phyloP scores from a whole-genome alignment of 2,797 vertebrate species.

The Karalla daura region DNA sequence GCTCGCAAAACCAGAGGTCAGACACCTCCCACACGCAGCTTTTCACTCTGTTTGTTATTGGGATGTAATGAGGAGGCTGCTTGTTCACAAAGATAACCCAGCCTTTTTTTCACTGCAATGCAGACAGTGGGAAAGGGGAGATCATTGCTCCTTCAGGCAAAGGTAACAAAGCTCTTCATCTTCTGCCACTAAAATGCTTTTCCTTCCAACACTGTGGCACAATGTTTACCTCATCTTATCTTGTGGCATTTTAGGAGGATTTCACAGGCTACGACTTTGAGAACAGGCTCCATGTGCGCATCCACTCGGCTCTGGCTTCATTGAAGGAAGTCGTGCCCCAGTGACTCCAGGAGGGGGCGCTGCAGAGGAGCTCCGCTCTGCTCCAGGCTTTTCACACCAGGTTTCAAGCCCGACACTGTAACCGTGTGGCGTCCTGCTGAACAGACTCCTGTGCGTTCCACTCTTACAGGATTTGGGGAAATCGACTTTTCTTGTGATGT shows the following conservation, averaged over 20 bases:
- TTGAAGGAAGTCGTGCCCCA: conserved; percentile 94
- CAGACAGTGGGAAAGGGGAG: conserved; percentile 95
- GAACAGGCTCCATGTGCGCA: conserved; percentile 96
- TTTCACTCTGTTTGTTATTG: neutral
- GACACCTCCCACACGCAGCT: neutral
- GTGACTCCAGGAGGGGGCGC: conserved; percentile 75
- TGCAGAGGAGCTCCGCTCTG: conserved; percentile 23
- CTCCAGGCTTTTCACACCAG: conserved; percentile 38
- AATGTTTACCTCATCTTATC: too few species aligned
- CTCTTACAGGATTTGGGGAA: conserved; percentile 35
- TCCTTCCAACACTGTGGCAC: too few species aligned
- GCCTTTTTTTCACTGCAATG: conserved; percentile 47
- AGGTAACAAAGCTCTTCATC: too few species aligned
- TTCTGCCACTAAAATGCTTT: too few species aligned
- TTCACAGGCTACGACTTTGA: conserved; percentile 97
- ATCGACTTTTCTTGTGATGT: conserved; percentile 34
- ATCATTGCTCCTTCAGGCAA: conserved; percentile 94
- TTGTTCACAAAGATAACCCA: conserved; percentile 2
- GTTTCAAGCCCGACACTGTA: conserved; percentile 40
- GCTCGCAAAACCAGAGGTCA: conserved; percentile 92
- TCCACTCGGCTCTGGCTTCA: conserved; percentile 91
- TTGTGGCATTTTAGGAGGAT: conserved; percentile 87
- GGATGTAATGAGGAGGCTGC: neutral
- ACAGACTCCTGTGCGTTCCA: conserved; percentile 42
- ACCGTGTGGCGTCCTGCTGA: conserved; percentile 41